Base-by-base conservation (phyloP, 2,797 vertebrate species). In the Mus minutoides region DNA sequence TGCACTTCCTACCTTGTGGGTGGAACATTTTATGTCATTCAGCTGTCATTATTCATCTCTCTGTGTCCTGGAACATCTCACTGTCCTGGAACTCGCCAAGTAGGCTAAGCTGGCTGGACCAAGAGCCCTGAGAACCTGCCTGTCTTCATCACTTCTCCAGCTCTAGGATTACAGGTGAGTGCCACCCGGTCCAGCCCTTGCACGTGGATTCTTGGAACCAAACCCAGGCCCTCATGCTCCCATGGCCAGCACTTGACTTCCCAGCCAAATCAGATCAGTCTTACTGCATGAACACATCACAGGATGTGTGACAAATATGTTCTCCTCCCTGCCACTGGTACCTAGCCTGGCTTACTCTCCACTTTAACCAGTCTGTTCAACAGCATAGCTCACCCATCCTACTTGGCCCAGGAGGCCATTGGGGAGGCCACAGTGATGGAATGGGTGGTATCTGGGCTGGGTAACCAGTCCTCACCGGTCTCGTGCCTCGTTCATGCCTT, bases 311-410 rank as follows among this genome's bases (percentile, higher is more conserved):
- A 34, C 22, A 40, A 29, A 62, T 14, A 6, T 1, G 3, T 7
- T 67, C 14, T 73, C 64, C 62, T 60, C 76, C 29, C 71, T 54
- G 17, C 34, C 56, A 58, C 62, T 46, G 83, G 85, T 19, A 34
- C 71, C 73, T 56, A 49, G 6, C 37, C 71, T 60, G n/a, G 37
- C 56, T 90, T 62, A 71, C 52, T 97, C 94, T 29, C 80, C 54
- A 0, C 84, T 62, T 83, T 0, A 69, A 40, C 64, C 40, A 37
- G 46, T 29, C 49, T 34, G 24, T 17, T 40, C 52, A 60, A 62
- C 26, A 56, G 29, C 13, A 52, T 22, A 43, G 12, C 24, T 60
- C 75, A 86, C 52, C 2, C 79, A 37, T 4, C 7, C 1, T 11
- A 11, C 40, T 29, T 56, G 64, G 40, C 29, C 79, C 22, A 4